Evolutionary conservation across 2,797 vertebrate species (phyloP).

Genomic region (Hyperoplus immaculatus): DNA sequence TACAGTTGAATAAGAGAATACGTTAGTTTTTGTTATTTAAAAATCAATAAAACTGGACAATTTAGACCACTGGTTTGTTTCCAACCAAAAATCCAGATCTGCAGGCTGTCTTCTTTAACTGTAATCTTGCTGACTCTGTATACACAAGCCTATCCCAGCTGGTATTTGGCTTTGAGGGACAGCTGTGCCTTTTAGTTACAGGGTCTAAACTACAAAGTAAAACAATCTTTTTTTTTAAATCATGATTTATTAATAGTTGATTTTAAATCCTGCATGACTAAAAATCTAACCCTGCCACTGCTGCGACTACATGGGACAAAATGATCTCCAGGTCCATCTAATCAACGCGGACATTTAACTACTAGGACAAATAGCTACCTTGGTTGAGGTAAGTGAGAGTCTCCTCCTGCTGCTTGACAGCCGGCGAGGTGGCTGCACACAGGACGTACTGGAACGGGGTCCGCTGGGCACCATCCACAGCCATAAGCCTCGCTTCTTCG

Average conservation of each 20-base stretch:
- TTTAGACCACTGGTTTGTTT: background rate
- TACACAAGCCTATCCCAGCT: background rate
- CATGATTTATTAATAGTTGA: too few species aligned
- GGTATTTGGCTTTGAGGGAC: background rate
- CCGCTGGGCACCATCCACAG: constrained; percentile 83
- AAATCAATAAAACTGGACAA: background rate
- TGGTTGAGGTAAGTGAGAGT: constrained; percentile 97
- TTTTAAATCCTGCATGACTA: background rate
- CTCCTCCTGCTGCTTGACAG: constrained; percentile 93
- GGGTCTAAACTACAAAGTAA: background rate
- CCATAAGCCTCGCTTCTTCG: constrained; percentile 88
- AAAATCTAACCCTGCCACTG: constrained; percentile 12
- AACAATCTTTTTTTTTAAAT: too few species aligned
- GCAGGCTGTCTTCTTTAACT: too few species aligned
- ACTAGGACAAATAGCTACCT: constrained; percentile 83
- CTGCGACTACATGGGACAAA: constrained; percentile 27
- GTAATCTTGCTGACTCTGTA: background rate
- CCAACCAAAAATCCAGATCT: too few species aligned
- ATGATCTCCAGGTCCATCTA: constrained; percentile 44
- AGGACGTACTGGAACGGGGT: constrained; percentile 91
- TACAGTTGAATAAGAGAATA: background rate
- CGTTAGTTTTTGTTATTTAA: background rate
- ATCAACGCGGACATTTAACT: constrained; percentile 6
- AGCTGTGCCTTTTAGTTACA: background rate
- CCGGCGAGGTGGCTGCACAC: constrained; percentile 93